These are phyloP conservation scores for Aphrocallistes beatrix DNA, from an alignment of 37 sponge, comb jelly and placozoan species.

Conservation along the genomic window DNA sequence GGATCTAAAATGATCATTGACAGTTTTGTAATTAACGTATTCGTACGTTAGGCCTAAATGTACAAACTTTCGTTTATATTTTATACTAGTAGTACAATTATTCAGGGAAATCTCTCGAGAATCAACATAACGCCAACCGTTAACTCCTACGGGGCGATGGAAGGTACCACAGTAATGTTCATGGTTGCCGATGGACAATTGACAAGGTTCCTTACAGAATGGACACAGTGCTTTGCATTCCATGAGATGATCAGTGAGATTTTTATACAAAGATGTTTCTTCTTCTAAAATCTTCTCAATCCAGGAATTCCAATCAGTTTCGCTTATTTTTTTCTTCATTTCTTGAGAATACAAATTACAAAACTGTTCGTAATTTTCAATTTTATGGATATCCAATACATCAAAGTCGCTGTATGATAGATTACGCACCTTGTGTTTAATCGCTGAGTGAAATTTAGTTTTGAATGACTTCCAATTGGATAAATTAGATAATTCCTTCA, in stretches of 20 bases:
- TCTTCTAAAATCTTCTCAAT: background rate
- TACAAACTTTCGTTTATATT: background rate
- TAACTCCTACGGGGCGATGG: background rate
- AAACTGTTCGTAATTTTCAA: background rate
- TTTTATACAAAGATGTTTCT: background rate
- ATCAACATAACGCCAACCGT: background rate
- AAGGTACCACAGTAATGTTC: constrained; percentile 9
- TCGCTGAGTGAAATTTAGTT: background rate
- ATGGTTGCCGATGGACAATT: background rate
- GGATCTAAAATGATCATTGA: background rate
- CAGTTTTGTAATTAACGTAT: background rate
- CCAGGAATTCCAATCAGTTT: background rate
- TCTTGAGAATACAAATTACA: background rate
- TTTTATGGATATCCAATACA: background rate
- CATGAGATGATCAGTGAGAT: background rate
- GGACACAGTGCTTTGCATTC: background rate
- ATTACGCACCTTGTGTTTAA: background rate
- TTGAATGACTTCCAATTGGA: background rate
- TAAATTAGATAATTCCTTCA: background rate
- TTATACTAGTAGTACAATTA: background rate
- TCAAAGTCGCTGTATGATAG: background rate
- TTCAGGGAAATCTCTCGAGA: background rate
- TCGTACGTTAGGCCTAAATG: background rate
- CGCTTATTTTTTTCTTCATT: background rate
- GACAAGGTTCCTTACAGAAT: background rate